phyloP scores from a whole-genome alignment of 1,140 invertebrate genomes.

The Zaprionus gabonicus region DNA sequence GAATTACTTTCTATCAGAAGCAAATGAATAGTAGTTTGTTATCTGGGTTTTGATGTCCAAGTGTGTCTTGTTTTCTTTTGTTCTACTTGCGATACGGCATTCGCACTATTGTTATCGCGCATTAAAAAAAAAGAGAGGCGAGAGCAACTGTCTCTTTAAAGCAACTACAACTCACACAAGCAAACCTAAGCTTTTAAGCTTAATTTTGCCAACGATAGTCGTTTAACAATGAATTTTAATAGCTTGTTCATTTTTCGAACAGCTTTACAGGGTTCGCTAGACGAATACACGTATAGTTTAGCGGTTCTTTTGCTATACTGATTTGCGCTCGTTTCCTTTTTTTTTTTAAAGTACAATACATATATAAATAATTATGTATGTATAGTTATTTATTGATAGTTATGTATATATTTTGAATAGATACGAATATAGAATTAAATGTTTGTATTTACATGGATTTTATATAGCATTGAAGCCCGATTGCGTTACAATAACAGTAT shows the following conservation, averaged over 20 bases:
- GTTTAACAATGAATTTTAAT: slow-evolving; percentile 54
- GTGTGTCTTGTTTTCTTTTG: slow-evolving; percentile 12
- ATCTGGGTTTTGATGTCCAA: background rate
- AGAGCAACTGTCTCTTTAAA: slow-evolving; percentile 5
- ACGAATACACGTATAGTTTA: slow-evolving; percentile 4
- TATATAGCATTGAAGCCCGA: background rate
- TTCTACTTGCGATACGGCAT: background rate
- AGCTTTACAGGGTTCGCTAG: slow-evolving; percentile 60
- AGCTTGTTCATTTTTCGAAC: slow-evolving; percentile 65
- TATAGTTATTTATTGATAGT: background rate
- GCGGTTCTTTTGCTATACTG: slow-evolving; percentile 55
- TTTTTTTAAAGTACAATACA: slow-evolving; percentile 42
- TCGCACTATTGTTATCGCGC: slow-evolving; percentile 24
- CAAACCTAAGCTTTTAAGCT: slow-evolving; percentile 28
- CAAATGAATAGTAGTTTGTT: background rate
- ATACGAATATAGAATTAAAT: background rate
- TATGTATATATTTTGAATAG: background rate
- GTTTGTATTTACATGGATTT: background rate
- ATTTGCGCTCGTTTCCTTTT: slow-evolving; percentile 39
- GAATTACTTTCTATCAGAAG: background rate
- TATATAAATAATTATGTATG: slow-evolving; percentile 11
- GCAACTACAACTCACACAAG: background rate
- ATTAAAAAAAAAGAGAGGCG: slow-evolving; percentile 9
- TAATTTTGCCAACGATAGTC: background rate
- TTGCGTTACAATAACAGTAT: too few species aligned